Evolutionary conservation across 1,140 invertebrate species (phyloP), one percentile per base, ranked within the genome.

Genomic region (Psix sp.): DNA sequence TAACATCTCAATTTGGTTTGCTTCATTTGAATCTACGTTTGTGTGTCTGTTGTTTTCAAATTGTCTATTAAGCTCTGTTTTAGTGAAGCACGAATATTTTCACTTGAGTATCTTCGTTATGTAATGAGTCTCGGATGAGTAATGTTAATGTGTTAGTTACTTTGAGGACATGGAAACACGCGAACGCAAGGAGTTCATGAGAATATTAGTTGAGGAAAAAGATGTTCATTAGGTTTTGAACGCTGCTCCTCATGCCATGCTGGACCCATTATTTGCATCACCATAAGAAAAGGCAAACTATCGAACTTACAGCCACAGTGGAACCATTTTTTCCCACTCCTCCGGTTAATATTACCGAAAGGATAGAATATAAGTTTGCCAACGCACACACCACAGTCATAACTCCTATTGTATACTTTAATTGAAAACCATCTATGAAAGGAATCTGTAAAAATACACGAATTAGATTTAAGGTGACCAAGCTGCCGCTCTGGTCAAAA

Each of bases 321-420:
- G 93, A 94, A 87, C 97, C 97, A 89, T 99, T 99, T 90, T 97
- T 98, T 80, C 97, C 97, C 78, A 95, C 92, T 86, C 97, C 98
- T 83, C 97, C 97, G 80, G 92, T 92, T 83, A 96, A 92, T 85
- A 97, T 95, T 86, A 95, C 91, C 80, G 90, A 89, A 85, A 90
- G 89, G 77, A 92, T 91, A 82, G 90, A 87, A 83, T 90, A 91
- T 79, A 94, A 86, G 78, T 92, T 90, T 83, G 91, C 88, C 78
- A 90, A 84, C 70, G 92, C 89, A 86, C 91, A 92, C 79, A 90
- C 85, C 77, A 93, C 85, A 76, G 93, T 94, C 82, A 90, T 90
- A 84, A 91, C 82, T 79, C 91, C 91, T 88, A 94, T 90, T 78
- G 91, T 89, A 88, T 92, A 92, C 84, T 92, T 93, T 80, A 93